Evolutionary conservation across 2,888 invertebrate genomes (phyloP).

Genomic region (Taenaris catops): DNA sequence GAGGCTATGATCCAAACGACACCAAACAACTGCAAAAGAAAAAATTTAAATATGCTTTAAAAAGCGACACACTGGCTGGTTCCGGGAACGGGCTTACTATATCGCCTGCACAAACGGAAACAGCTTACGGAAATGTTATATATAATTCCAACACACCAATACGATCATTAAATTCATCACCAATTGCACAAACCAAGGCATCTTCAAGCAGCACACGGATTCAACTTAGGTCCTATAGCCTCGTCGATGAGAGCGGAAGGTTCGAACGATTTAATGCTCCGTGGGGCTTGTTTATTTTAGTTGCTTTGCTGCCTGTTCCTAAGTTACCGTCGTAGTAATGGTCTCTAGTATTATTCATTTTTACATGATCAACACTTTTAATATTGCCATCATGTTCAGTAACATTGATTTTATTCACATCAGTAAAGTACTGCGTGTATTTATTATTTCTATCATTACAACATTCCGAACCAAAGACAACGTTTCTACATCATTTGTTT

Average conservation of each 20-base stretch:
- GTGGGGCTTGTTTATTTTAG: slow-evolving; percentile 40
- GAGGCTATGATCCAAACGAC: slow-evolving; percentile 80
- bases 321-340: slow-evolving; percentile 38
- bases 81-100: slow-evolving; percentile 69
- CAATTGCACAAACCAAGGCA: slow-evolving; percentile 51
- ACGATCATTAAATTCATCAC: slow-evolving; percentile 43
- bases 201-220: slow-evolving; percentile 68
- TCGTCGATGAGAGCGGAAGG: slow-evolving; percentile 57
- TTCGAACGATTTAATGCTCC: slow-evolving; percentile 53
- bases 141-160: slow-evolving; percentile 50
- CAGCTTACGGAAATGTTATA: slow-evolving; percentile 73
- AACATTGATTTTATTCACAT: too few relatives aligned
- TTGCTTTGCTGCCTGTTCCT: slow-evolving; percentile 42
- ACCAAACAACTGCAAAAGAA: slow-evolving; percentile 81
- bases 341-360: too few relatives aligned
- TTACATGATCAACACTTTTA: too few relatives aligned
- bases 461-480: too few relatives aligned
- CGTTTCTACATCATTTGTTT: background rate
- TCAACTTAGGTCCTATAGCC: slow-evolving; percentile 61
- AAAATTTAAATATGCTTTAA: slow-evolving; percentile 80
- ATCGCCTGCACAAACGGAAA: slow-evolving; percentile 72
- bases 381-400: too few relatives aligned
- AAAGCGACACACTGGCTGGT: slow-evolving; percentile 62
- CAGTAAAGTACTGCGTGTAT: too few relatives aligned
- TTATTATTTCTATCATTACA: too few relatives aligned